Percentiles rank a stretch among this genome's conserved stretches.
Conservation (phyloP, 2,113 vertebrate genomes). For the Nibea coibor region DNA sequence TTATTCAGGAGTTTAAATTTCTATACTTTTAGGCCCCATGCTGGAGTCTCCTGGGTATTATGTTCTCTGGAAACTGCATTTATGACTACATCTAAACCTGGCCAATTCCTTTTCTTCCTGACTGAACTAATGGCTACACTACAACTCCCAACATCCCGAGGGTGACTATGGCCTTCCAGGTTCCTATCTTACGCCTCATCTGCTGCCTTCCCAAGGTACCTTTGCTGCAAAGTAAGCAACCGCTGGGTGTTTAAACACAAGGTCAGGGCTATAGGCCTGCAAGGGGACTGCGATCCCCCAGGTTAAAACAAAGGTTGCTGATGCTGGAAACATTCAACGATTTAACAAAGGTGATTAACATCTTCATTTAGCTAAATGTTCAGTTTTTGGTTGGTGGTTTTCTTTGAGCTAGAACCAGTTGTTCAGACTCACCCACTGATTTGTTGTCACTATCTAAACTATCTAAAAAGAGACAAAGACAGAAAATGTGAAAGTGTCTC, state of each 20-base stretch:
- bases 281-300: background rate
- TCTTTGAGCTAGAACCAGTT: background rate
- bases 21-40: background rate
- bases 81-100: conserved; percentile 28
- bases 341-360: background rate
- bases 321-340: background rate
- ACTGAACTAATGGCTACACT: conserved; percentile 38
- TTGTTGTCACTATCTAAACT: too few relatives aligned
- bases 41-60: background rate
- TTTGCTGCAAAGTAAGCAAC: conserved; percentile 22
- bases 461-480: background rate
- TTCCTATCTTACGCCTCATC: conserved; percentile 37
- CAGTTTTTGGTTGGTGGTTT: background rate
- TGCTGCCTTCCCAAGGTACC: conserved; percentile 22
- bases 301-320: conserved; percentile 13
- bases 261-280: conserved; percentile 28
- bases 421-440: background rate
- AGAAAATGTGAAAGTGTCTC: background rate
- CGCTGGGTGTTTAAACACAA: conserved; percentile 39
- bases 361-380: background rate
- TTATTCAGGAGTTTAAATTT: conserved; percentile 28
- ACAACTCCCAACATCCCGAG: conserved; percentile 28
- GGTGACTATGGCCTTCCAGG: conserved; percentile 19
- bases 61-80: conserved; percentile 25
- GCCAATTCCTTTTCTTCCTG: conserved; percentile 28